These are phyloP conservation scores for Graptemys geographica DNA, from an alignment of 2,797 vertebrate species.

Conservation along the genomic window DNA sequence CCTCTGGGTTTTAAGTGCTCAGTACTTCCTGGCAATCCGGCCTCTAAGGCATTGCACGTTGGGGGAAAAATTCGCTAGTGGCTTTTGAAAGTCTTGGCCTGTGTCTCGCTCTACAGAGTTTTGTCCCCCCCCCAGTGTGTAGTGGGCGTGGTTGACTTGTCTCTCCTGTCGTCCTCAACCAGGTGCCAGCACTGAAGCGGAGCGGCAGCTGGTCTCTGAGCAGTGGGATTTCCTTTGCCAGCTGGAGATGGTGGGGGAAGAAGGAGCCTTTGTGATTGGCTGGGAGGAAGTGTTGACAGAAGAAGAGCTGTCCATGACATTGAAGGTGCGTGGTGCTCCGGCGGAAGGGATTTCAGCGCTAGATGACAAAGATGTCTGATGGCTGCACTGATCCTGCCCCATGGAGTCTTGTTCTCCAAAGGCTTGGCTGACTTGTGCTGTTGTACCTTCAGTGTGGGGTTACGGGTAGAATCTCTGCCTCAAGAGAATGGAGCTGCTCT, in stretches of 20 bases:
- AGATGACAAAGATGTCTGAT: not conserved
- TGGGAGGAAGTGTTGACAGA: constrained; percentile 89
- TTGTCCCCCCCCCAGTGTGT: accelerated
- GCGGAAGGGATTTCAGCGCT: not conserved
- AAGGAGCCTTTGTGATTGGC: constrained; percentile 90
- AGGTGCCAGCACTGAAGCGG: constrained; percentile 80
- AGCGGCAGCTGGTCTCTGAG: constrained; percentile 80
- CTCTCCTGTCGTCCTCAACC: not conserved
- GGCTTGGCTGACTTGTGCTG: not conserved
- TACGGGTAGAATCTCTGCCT: not conserved
- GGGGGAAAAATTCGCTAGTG: not conserved
- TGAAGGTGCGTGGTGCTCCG: constrained; percentile 85
- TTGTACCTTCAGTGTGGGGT: not conserved
- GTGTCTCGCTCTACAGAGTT: accelerated
- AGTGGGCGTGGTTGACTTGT: accelerated
- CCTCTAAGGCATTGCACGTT: not conserved
- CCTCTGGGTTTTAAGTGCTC: not conserved
- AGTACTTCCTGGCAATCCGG: not conserved
- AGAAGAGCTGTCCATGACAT: constrained; percentile 85
- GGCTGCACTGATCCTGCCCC: not conserved
- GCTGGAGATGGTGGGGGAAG: constrained; percentile 87
- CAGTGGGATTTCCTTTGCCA: constrained; percentile 86
- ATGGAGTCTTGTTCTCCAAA: not conserved
- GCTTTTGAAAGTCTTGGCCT: not conserved
- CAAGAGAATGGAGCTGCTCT: not conserved